Base-by-base conservation (phyloP, 2,888 invertebrate species). In the Eudasyphora cyanicolor region DNA sequence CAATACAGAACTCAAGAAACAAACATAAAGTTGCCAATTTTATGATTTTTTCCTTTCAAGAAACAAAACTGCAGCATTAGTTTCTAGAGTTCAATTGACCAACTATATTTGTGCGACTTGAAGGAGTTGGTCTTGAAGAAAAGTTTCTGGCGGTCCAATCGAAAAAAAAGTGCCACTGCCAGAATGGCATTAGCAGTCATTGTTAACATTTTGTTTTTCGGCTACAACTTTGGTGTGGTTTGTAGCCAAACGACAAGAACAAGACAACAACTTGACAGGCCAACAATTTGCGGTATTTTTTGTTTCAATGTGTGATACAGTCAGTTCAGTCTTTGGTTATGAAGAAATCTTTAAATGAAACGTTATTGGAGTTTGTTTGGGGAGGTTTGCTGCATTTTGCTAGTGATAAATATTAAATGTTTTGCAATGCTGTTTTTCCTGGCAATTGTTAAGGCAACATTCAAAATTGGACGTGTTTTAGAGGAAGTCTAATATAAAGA, bases 261-360 rank as follows among this genome's bases (percentile, higher is more conserved):
- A 84, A 84, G 83, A 84, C 80, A 80, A 77, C 74, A 84, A 84
- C 80, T 84, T 84, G 83, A 84, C 83, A 84, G 29, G 70, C 75
- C 60, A 80, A 42, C 10, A 54, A 10, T 51, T n/a, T n/a, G n/a
- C n/a, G n/a, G 54, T 35, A 17, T 38, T 19, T 51, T 35, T 7
- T 35, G 10, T 35, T 7, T 51, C 21, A 8, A 51, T 51, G 51
- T 51, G 24, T 19, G 21, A 51, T 51, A 14, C 32, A n/a, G n/a
- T n/a, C n/a, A n/a, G n/a, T n/a, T n/a, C n/a, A n/a, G n/a, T n/a
- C n/a, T 14, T 51, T 21, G 51, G 51, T 21, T 21, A 51, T 51
- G 21, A 51, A 51, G 4, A 69, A 76, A 60, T n/a, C n/a, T n/a
- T n/a, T n/a, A 76, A 77, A 77, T 70, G 79, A 75, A 51, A 64